Percentiles rank a stretch among this genome's conserved stretches.
These are phyloP conservation scores for Prochilodus magdalenae DNA, from an alignment of 2,113 vertebrate species.

Conservation along the genomic window DNA sequence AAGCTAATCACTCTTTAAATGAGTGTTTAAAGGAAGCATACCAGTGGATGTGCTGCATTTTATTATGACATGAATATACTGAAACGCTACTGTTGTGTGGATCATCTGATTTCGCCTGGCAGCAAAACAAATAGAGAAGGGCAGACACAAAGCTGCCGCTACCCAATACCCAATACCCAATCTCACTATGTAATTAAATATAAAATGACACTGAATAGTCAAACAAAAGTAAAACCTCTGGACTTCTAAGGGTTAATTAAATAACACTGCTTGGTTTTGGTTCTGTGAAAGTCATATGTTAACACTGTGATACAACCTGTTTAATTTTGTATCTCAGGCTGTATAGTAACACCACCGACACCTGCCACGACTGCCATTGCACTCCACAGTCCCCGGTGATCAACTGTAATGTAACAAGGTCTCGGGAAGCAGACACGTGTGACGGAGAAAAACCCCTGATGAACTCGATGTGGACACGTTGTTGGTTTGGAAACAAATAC, in stretches of 20 bases:
- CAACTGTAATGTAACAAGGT: background rate
- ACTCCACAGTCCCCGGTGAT: background rate
- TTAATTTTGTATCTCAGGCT: background rate
- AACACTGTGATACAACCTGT: background rate
- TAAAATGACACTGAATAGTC: no score
- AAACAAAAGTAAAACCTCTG: background rate
- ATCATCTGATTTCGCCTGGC: background rate
- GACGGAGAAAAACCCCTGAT: background rate
- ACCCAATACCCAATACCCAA: no score
- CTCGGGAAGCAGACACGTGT: background rate
- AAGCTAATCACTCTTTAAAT: no score
- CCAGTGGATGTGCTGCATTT: no score
- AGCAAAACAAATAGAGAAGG: no score
- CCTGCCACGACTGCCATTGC: background rate
- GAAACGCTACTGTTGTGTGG: no score
- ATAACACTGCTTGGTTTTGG: background rate
- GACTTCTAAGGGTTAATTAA: background rate
- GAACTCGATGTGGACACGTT: background rate
- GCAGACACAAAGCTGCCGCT: no score
- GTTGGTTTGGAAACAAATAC: conserved; percentile 23
- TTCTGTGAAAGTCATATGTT: no score
- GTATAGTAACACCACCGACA: no score
- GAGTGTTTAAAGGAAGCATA: no score
- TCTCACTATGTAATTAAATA: no score
- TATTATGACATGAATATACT: no score